Percentiles rank a stretch among this genome's conserved stretches.
Evolutionary conservation across 2,888 invertebrate genomes (phyloP).

Genomic region (Apomyelois bistriatella): DNA sequence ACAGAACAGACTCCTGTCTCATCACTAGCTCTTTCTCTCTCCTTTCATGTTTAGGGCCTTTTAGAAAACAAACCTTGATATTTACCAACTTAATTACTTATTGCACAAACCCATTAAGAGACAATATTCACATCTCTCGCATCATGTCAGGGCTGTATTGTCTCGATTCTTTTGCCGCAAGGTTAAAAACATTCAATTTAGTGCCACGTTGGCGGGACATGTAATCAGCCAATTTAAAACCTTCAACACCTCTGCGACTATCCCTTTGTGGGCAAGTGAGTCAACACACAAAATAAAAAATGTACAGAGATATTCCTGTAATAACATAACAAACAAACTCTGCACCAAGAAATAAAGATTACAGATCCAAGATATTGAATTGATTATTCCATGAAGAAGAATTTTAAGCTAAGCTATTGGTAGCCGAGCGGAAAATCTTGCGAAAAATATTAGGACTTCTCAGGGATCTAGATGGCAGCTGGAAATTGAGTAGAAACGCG

Average conservation of each 20-base stretch:
- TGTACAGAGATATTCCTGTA: neutral
- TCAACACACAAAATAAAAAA: neutral
- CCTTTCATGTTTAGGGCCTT: too few relatives aligned
- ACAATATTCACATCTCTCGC: neutral
- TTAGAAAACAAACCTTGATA: neutral
- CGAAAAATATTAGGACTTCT: too few relatives aligned
- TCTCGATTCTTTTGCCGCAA: neutral
- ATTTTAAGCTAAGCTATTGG: too few relatives aligned
- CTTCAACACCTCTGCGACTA: conserved; percentile 11
- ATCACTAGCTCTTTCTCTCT: too few relatives aligned
- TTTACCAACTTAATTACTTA: neutral
- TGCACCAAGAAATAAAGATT: too few relatives aligned
- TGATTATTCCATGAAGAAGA: too few relatives aligned
- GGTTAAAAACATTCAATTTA: neutral
- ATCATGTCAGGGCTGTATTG: conserved; percentile 1
- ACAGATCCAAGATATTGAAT: too few relatives aligned
- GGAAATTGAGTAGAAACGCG: too few relatives aligned
- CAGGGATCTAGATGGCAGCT: too few relatives aligned
- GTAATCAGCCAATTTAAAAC: conserved; percentile 6
- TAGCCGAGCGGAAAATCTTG: too few relatives aligned
- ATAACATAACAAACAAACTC: too few relatives aligned
- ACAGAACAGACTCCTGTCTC: too few relatives aligned
- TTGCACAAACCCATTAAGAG: neutral
- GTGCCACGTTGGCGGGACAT: conserved; percentile 8
- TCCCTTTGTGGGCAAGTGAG: conserved; percentile 5